Percentiles rank a stretch among this genome's conserved stretches.
These are phyloP conservation scores for Eleginops maclovinus DNA, from an alignment of 2,113 vertebrate genomes.

Conservation along the genomic window DNA sequence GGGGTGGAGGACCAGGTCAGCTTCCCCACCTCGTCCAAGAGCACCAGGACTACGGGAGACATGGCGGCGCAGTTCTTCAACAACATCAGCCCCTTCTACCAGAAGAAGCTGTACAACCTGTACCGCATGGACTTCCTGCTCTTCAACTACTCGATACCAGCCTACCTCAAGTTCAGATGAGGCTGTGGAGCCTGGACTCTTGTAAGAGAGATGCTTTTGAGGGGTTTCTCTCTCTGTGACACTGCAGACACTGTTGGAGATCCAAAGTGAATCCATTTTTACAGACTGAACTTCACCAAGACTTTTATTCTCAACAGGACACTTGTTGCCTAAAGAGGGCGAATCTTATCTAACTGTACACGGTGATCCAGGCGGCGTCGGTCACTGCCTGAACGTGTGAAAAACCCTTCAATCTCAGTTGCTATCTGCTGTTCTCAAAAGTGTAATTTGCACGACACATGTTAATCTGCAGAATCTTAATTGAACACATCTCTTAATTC, in stretches of 20 bases:
- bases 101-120: slow-evolving; percentile 93
- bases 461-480: slow-evolving; percentile 33
- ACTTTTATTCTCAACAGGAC: slow-evolving; percentile 10
- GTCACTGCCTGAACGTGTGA: slow-evolving; percentile 57
- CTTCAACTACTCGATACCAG: slow-evolving; percentile 94
- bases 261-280: background rate
- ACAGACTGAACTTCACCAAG: slow-evolving; percentile 4
- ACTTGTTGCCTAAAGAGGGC: background rate
- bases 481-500: background rate
- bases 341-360: slow-evolving; percentile 32
- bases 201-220: background rate
- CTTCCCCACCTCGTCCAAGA: slow-evolving; percentile 86
- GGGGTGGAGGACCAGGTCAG: slow-evolving; percentile 84
- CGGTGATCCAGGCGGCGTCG: slow-evolving; percentile 4
- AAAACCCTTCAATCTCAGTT: slow-evolving; percentile 13
- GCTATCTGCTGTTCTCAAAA: slow-evolving; percentile 54
- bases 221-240: slow-evolving; percentile 16
- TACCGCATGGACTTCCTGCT: slow-evolving; percentile 97
- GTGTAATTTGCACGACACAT: slow-evolving; percentile 55
- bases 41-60: slow-evolving; percentile 84
- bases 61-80: slow-evolving; percentile 90
- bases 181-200: slow-evolving; percentile 20
- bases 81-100: slow-evolving; percentile 92
- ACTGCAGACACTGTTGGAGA: slow-evolving; percentile 4
- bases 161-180: slow-evolving; percentile 86